Conservation (phyloP, 1,140 invertebrate genomes). For the Pentalonia nigronervosa region DNA sequence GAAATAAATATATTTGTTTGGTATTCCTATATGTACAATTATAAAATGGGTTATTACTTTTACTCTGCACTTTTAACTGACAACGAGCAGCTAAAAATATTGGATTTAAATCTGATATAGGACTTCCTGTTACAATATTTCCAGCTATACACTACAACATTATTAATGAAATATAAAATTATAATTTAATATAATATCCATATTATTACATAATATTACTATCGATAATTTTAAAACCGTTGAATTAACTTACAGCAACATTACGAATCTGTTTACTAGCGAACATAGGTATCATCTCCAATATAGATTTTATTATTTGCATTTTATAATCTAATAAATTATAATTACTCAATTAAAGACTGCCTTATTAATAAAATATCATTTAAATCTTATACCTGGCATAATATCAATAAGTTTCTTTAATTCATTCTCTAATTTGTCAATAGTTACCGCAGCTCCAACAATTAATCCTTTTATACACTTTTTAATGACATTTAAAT, state of each 20-base stretch:
- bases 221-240: not conserved
- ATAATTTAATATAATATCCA: not conserved
- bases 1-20: not conserved
- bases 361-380: not conserved
- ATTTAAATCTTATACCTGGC: not conserved
- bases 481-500: constrained; percentile 72
- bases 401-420: constrained; percentile 45
- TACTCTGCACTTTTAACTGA: constrained; percentile 68
- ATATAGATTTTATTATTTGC: constrained; percentile 75
- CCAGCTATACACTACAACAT: constrained; percentile 72
- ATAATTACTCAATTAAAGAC: not conserved
- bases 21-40: not conserved
- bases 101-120: constrained; percentile 95
- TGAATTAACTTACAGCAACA: constrained; percentile 69
- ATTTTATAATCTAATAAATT: constrained; percentile 69
- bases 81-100: constrained; percentile 82
- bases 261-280: constrained; percentile 93
- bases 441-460: constrained; percentile 82
- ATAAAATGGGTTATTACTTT: constrained; percentile 19
- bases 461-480: constrained; percentile 71
- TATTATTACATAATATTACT: not conserved
- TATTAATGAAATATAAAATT: not conserved
- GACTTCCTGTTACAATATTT: constrained; percentile 94
- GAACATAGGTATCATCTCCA: constrained; percentile 92
- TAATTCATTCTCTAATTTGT: constrained; percentile 70